These are phyloP conservation scores for Notodonta ziczac DNA, from an alignment of 2,888 invertebrate genomes.

Conservation along the genomic window DNA sequence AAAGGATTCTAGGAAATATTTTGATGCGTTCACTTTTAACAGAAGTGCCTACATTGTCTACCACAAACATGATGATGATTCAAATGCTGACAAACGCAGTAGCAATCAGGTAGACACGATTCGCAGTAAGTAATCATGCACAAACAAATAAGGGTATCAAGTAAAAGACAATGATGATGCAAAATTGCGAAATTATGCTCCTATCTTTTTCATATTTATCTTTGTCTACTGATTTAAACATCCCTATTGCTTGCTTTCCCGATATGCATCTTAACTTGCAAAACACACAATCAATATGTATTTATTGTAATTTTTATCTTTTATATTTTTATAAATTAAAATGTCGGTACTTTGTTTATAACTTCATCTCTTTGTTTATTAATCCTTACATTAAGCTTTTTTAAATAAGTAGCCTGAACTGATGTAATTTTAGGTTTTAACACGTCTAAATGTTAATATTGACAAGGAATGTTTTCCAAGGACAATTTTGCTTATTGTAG, in stretches of 20 bases:
- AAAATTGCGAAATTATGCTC: background rate
- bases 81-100: slow-evolving; percentile 17
- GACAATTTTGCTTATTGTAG: background rate
- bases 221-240: too few relatives aligned
- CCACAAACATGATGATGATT: slow-evolving; percentile 11
- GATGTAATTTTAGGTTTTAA: too few relatives aligned
- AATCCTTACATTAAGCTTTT: background rate
- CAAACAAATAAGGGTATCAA: slow-evolving; percentile 17
- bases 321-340: too few relatives aligned
- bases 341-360: too few relatives aligned
- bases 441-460: too few relatives aligned
- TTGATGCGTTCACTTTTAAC: too few relatives aligned
- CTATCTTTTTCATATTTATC: background rate
- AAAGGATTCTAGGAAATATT: too few relatives aligned
- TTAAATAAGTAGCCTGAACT: background rate
- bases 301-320: too few relatives aligned
- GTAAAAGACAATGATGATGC: background rate
- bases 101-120: slow-evolving; percentile 16
- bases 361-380: background rate
- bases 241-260: too few relatives aligned
- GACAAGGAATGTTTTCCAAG: too few relatives aligned
- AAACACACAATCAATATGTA: too few relatives aligned
- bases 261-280: too few relatives aligned
- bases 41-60: background rate
- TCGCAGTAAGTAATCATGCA: slow-evolving; percentile 17